Evolutionary conservation across 1,140 invertebrate species (phyloP), one percentile per base, ranked within the genome.

Genomic region (Orchesella cincta): DNA sequence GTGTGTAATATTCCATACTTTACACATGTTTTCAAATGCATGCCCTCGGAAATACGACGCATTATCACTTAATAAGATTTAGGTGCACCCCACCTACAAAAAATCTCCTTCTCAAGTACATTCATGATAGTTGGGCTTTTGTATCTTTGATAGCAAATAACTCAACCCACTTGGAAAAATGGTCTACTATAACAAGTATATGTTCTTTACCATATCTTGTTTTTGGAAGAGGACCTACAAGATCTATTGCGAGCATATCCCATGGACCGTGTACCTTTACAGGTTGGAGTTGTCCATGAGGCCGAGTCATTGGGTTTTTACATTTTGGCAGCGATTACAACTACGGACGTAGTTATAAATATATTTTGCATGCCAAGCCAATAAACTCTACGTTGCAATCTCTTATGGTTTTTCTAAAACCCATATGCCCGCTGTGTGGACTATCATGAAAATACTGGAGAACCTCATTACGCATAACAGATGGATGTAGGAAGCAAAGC

Each of bases 141-240:
- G 72, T 54, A 26, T 73, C 73, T 5, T 76, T 31, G 0, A 85
- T 20, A 0, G 80, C 52, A 73, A 82, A 81, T 0, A 81, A 74
- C 54, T 83, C 83, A 5, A 81, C 76, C 83, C 82, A 83, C 28
- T 79, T 73, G 0, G 79, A 76, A 29, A 83, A 83, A 36, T 83
- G 64, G 73, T 83, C 83, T 1, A 76, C 77, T 8, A 79, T 76
- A 20, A 83, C 82, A 5, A 83, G 51, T 1, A 83, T 31, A 46
- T 76, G 79, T 23, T 8, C 28, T 35, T 78, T 82, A 31, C 76
- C 71, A 39, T 71, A 51, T 1, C 16, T 0, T 28, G 79, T 82
- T 16, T 31, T 23, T 5, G 82, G 83, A 29, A 82, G 77, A 31
- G 80, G 80, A 14, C 82, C 82, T 36, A 83, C 78, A 0, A 83